Percentiles rank a stretch among this genome's conserved stretches.
These are phyloP conservation scores for Hippocampus barbouri DNA, from an alignment of 2,113 vertebrate species.

Conservation along the genomic window DNA sequence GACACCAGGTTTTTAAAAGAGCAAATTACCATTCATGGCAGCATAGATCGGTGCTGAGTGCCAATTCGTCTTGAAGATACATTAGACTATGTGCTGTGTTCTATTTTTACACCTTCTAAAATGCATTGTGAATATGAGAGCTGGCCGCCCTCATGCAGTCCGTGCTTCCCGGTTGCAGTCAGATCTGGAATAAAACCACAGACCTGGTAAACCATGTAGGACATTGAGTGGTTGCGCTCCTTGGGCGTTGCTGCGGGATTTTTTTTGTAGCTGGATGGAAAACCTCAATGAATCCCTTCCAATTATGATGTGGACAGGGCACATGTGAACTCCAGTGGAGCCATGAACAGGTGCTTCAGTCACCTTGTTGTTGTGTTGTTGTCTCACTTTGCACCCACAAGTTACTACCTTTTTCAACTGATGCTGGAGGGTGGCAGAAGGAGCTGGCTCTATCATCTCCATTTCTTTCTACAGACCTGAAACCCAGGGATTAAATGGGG, in stretches of 20 bases:
- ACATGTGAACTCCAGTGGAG: conserved; percentile 46
- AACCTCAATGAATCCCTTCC: conserved; percentile 23
- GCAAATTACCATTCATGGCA: conserved; percentile 35
- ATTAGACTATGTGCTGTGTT: conserved; percentile 28
- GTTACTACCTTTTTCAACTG: conserved; percentile 21
- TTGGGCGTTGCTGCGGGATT: conserved; percentile 71
- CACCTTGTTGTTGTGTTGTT: conserved; percentile 32
- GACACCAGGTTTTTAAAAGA: conserved; percentile 10
- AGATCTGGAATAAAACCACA: conserved; percentile 44
- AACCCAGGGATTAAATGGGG: conserved; percentile 63
- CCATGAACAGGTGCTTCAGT: conserved; percentile 39
- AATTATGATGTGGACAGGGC: conserved; percentile 39
- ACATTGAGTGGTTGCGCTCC: conserved; percentile 54
- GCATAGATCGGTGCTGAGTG: conserved; percentile 28
- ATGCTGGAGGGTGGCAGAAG: conserved; percentile 20
- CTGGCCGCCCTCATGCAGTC: conserved; percentile 17
- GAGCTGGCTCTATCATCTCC: conserved; percentile 39
- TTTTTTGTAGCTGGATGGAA: conserved; percentile 40
- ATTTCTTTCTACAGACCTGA: conserved; percentile 58
- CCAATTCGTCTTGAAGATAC: conserved; percentile 28
- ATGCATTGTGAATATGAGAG: conserved; percentile 22
- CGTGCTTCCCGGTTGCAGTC: conserved; percentile 34
- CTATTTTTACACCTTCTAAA: conserved; percentile 15
- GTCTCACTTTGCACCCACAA: conserved; percentile 11
- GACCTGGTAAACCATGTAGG: conserved; percentile 51